A percentile compares a stretch with the other conserved stretches of the same genome.
phyloP scores from a whole-genome alignment of 2,888 invertebrate species.

The Oscheius sp. region DNA sequence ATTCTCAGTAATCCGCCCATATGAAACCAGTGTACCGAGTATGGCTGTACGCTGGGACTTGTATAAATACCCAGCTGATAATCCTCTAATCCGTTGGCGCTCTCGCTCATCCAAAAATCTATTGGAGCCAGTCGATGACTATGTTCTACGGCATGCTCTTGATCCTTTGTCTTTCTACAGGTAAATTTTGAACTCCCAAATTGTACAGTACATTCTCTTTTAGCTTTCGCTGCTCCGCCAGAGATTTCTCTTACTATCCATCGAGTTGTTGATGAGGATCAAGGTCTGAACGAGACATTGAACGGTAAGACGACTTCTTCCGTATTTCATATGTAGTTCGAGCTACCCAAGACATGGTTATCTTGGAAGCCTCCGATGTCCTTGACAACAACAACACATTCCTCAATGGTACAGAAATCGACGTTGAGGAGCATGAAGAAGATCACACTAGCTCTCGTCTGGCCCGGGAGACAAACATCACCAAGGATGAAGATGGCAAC shows the following conservation, averaged over 20 bases:
- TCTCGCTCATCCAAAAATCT: conserved; percentile 31
- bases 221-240: conserved; percentile 23
- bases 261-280: conserved; percentile 27
- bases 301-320: not conserved
- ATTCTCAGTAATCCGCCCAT: too few relatives aligned
- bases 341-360: conserved; percentile 19
- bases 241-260: conserved; percentile 18
- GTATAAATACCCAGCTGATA: too few relatives aligned
- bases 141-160: not conserved
- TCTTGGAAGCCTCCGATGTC: conserved; percentile 11
- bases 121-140: conserved; percentile 9
- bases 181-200: not conserved
- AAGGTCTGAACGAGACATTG: conserved; percentile 28
- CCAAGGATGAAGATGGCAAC: conserved; percentile 11
- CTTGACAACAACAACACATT: conserved; percentile 9
- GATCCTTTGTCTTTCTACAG: not conserved
- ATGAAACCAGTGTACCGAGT: too few relatives aligned
- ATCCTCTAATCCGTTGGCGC: conserved; percentile 11
- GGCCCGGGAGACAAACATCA: conserved; percentile 9
- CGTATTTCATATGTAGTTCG: conserved; percentile 6
- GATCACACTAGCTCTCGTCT: not conserved
- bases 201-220: not conserved
- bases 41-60: too few relatives aligned
- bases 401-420: conserved; percentile 2
- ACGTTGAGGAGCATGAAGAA: not conserved